phyloP scores from a whole-genome alignment of 1,140 invertebrate species.

The Aphaenogaster ashmeadi region DNA sequence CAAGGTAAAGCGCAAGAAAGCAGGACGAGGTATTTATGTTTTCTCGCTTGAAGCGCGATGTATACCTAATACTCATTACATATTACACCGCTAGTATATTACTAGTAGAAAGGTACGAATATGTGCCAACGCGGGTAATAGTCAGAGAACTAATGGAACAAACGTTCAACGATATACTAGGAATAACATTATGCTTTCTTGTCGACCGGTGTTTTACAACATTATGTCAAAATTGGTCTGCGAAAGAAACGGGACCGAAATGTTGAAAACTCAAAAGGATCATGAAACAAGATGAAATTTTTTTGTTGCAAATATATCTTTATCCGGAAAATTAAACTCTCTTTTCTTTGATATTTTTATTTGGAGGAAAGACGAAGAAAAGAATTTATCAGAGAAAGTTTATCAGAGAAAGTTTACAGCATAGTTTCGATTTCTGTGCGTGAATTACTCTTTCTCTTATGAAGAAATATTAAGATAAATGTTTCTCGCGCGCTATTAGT shows the following conservation, averaged over 20 bases:
- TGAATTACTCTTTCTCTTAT: background rate
- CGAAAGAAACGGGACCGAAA: constrained; percentile 3
- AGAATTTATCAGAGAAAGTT: constrained; percentile 2
- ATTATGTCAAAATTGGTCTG: background rate
- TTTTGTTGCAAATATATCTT: background rate
- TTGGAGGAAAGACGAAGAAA: background rate
- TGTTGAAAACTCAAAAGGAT: background rate
- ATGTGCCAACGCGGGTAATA: constrained; percentile 15
- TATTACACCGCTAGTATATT: constrained; percentile 19
- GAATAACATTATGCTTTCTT: constrained; percentile 21
- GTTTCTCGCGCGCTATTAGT: background rate
- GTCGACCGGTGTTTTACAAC: background rate
- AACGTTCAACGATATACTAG: background rate
- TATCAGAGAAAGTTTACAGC: constrained; percentile 3
- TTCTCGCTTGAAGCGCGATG: constrained; percentile 40
- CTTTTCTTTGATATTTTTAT: background rate
- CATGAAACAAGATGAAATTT: constrained; percentile 12
- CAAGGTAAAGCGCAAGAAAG: constrained; percentile 46
- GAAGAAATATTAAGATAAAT: constrained; percentile 28
- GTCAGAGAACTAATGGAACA: constrained; percentile 1
- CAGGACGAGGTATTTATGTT: constrained; percentile 44
- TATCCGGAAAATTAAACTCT: constrained; percentile 20
- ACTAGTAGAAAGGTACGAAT: constrained; percentile 23
- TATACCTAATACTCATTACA: constrained; percentile 37
- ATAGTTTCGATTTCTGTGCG: background rate